Evolutionary conservation across 2,888 invertebrate genomes (phyloP), one percentile per base, ranked within the genome.

Genomic region (Proisotoma minuta): DNA sequence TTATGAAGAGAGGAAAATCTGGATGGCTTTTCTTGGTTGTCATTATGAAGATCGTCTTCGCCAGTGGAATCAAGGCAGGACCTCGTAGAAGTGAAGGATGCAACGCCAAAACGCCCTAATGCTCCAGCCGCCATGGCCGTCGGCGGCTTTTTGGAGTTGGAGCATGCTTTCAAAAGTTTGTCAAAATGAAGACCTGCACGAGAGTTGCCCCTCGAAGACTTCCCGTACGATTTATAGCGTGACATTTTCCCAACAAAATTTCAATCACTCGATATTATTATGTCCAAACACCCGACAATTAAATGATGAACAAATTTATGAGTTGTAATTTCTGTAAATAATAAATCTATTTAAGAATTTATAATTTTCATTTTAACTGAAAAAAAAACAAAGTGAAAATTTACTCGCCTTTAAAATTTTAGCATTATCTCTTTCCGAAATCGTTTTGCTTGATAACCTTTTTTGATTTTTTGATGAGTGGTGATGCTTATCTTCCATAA

Each of bases 91-190:
- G 93, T 93, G 79, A 92, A 93, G 69, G 92, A 91, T 75, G 92
- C 92, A 78, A 91, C 90, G 73, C 93, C 93, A 92, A 93, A 94
- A 82, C 92, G 90, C 73, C 93, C 93, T 72, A 93, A 88, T 29
- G 90, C 91, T 69, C 92, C 93, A 72, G 92, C 89, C 28, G 92
- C 91, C 72, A 91, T 86, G 57, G 92, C 89, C 8, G 92, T 65
- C 4, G 64, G 57, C 18, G 63, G 60, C 39, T 68, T 70, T 54
- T 73, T 92, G 75, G 88, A 87, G 78, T 91, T 92, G 77, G 87
- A 89, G 78, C 89, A 90, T 76, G 87, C 86, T 77, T 89, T 82
- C 74, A 84, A 81, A 66, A 84, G 77, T 75, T 82, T 84, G 75
- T 85, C 85, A 76, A 86, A 85, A 73, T 84, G 84, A 69, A 85